Percentiles rank a stretch among this genome's conserved stretches.
Conservation (phyloP, 2,113 vertebrate species). For the Pan troglodytes region DNA sequence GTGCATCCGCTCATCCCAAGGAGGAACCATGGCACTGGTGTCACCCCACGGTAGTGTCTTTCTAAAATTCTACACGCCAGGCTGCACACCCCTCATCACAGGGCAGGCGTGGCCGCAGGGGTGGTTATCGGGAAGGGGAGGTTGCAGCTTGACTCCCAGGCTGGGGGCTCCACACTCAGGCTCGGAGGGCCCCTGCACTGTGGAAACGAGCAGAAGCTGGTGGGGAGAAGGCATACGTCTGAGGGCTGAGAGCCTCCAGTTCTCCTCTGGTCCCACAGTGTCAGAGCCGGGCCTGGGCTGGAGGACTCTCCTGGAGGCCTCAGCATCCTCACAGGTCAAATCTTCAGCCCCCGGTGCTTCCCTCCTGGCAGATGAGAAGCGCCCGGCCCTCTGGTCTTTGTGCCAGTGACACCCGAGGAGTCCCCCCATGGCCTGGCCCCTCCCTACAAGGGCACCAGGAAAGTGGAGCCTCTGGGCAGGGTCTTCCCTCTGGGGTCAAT, state of each 20-base stretch:
- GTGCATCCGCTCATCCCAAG: not conserved
- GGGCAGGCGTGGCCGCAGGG: no score
- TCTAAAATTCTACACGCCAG: no score
- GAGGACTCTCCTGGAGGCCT: not conserved
- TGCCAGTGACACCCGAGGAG: no score
- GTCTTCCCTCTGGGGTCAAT: not conserved
- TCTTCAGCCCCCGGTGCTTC: not conserved
- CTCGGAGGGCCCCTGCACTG: rapidly evolving
- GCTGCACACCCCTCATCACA: no score
- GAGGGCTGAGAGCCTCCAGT: not conserved
- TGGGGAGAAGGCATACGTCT: rapidly evolving
- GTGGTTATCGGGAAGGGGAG: no score
- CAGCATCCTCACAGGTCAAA: no score
- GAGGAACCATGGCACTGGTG: rapidly evolving
- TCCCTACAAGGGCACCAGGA: not conserved
- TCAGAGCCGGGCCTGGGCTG: rapidly evolving
- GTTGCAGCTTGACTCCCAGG: not conserved
- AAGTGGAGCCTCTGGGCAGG: not conserved
- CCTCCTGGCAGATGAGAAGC: not conserved
- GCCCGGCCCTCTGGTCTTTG: no score
- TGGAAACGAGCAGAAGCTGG: no score
- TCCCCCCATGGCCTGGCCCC: no score
- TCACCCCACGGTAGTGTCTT: no score
- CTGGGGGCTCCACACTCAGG: not conserved
- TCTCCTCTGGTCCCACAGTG: not conserved